Evolutionary conservation across 1,140 invertebrate species (phyloP).

Genomic region (Bathynomus jamesi): DNA sequence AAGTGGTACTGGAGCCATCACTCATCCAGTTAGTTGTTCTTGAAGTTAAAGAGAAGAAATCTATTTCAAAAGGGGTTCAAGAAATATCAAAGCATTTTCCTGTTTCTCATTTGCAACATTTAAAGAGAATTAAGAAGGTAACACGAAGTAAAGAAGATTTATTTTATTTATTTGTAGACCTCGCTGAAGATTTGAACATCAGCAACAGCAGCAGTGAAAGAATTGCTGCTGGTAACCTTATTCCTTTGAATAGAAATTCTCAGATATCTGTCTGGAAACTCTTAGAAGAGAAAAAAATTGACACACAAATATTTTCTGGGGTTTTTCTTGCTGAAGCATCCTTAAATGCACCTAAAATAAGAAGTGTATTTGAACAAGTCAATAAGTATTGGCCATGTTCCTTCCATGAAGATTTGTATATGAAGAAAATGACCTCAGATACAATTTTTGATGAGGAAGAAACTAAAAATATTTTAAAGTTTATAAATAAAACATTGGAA

Average conservation of each 20-base stretch:
- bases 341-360: not conserved
- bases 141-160: not conserved
- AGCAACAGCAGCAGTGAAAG: too few relatives aligned
- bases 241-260: not conserved
- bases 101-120: not conserved
- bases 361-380: slow-evolving; percentile 21
- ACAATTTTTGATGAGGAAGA: slow-evolving; percentile 56
- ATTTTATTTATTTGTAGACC: not conserved
- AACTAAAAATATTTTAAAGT: slow-evolving; percentile 50
- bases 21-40: not conserved
- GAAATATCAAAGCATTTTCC: not conserved
- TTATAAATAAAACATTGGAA: slow-evolving; percentile 56
- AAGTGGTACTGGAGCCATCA: not conserved
- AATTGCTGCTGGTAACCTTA: not conserved
- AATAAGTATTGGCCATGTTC: slow-evolving; percentile 24
- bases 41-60: not conserved
- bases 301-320: not conserved
- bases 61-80: not conserved
- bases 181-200: not conserved
- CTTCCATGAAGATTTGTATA: slow-evolving; percentile 29
- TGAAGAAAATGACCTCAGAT: slow-evolving; percentile 40
- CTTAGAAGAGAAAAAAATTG: not conserved
- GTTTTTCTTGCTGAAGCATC: not conserved
- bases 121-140: not conserved
- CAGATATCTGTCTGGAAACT: not conserved